Conservation (phyloP, 1,140 invertebrate genomes). For the Eubasilissa regina region DNA sequence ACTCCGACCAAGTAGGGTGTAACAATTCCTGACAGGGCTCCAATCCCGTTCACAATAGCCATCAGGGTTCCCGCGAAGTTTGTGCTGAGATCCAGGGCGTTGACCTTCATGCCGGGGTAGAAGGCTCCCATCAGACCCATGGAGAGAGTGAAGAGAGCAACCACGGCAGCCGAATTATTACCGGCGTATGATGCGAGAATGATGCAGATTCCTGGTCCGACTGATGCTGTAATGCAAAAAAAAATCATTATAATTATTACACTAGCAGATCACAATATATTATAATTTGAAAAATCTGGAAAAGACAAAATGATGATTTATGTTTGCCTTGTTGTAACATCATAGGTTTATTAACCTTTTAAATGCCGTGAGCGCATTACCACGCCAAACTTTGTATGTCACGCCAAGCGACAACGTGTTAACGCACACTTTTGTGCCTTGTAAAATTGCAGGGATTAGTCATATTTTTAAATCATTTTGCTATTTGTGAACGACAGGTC, state of each 20-base stretch:
- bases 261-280: no score
- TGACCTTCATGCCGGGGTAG: conserved; percentile 80
- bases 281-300: no score
- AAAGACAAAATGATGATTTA: no score
- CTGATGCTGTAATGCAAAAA: conserved; percentile 65
- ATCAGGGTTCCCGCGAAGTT: conserved; percentile 85
- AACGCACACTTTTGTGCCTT: no score
- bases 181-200: conserved; percentile 76
- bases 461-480: no score
- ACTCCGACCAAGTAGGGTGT: conserved; percentile 85
- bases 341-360: no score
- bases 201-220: conserved; percentile 74
- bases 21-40: conserved; percentile 82
- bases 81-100: conserved; percentile 84
- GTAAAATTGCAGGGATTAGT: no score
- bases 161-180: conserved; percentile 70
- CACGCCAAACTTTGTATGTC: no score
- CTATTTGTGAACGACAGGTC: no score
- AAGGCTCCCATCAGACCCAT: conserved; percentile 82
- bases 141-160: conserved; percentile 79
- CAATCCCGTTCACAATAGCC: conserved; percentile 85
- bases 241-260: background rate
- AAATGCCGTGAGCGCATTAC: no score
- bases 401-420: no score
- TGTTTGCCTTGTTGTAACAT: no score